A percentile compares a stretch with the other conserved stretches of the same genome.
Evolutionary conservation across 2,888 invertebrate species (phyloP).

Genomic region (Selenia dentaria): DNA sequence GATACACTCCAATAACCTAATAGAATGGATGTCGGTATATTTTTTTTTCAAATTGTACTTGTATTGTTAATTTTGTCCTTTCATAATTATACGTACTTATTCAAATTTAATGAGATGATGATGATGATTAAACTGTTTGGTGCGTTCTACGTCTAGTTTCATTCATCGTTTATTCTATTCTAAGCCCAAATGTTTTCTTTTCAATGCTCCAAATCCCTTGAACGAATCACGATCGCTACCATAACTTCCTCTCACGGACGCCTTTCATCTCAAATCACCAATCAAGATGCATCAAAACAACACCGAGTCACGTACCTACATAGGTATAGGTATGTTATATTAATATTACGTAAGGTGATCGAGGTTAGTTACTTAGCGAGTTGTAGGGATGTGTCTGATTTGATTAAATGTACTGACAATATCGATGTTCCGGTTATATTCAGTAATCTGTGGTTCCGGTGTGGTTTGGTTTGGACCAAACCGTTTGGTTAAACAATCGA

Average conservation of each 20-base stretch:
- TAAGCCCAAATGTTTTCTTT: neutral
- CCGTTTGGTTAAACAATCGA: no score
- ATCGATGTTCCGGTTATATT: neutral
- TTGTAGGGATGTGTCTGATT: conserved; percentile 25
- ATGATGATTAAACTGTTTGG: no score
- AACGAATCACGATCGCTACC: conserved; percentile 6
- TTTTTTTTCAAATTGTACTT: no score
- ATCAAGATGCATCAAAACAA: conserved; percentile 34
- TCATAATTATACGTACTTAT: no score
- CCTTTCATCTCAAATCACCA: conserved; percentile 31
- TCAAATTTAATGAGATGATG: no score
- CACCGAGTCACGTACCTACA: conserved; percentile 33
- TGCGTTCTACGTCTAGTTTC: no score
- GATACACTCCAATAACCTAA: no score
- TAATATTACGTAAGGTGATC: conserved; percentile 31
- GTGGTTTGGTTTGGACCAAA: no score
- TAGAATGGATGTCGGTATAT: no score
- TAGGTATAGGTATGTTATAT: conserved; percentile 25
- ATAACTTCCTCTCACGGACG: conserved; percentile 26
- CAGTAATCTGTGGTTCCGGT: no score
- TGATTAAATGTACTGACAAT: neutral
- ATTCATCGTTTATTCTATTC: neutral
- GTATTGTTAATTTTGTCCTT: no score
- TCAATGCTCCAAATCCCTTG: conserved; percentile 2
- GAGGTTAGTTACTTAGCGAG: conserved; percentile 29